Evolutionary conservation across 2,888 invertebrate species (phyloP), one percentile per base, ranked within the genome.

Genomic region (Epistrophe eligans): DNA sequence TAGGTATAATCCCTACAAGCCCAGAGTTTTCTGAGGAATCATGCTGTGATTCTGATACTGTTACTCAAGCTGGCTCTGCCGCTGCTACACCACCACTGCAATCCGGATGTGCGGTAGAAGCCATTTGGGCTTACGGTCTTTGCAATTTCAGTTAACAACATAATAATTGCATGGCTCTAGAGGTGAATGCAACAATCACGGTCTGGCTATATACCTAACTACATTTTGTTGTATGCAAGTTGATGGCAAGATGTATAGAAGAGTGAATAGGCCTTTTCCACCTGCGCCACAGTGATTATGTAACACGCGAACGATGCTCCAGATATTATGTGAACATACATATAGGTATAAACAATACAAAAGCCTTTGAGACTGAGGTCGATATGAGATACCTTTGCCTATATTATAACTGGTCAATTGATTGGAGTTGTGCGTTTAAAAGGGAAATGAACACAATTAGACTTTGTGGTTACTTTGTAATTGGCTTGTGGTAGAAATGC

Each of bases 61-160:
- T 17, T 77, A 52, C 35, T 76, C 64, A 66, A 66, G 66, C 66
- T 19, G 55, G 32, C 24, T 74, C 24, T 38, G 38, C 58, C 50
- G n/a, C 28, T 48, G 24, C 24, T 24, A 17, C 32, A 19, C 52
- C 58, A 67, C 72, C 52, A 72, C 80, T 70, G 32, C 74, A 79
- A 71, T 77, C 77, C 85, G 85, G 82, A 85, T 85, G 85, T 77
- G 64, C 45, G 73, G 80, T 80, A 66, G 71, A 72, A 80, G 60
- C 77, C 84, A 84, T 84, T 85, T 85, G 57, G 79, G 55, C 15
- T 40, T 72, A 57, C 58, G 43, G 57, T 79, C 84, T 76, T 45
- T 79, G 79, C 67, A 70, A 74, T 87, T 83, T 82, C 71, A 87
- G 83, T 83, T 79, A 87, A 87, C 87, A 87, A 87, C 87, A 79